Conservation (phyloP, 2,888 invertebrate species). For the Chelonus formosanus region DNA sequence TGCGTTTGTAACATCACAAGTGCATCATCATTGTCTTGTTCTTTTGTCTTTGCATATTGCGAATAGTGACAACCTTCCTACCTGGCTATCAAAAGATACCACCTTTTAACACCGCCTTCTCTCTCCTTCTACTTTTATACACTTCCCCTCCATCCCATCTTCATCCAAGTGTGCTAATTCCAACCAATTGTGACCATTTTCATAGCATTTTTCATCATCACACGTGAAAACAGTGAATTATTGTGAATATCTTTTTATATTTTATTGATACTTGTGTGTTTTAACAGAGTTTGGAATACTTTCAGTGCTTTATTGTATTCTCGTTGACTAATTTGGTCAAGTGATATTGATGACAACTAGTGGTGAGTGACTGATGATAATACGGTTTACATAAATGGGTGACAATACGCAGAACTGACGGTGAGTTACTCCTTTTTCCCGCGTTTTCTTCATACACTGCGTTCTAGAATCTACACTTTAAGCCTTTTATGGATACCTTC, state of each 20-base stretch:
- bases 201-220: too few species aligned
- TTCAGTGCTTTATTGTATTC: too few species aligned
- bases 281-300: too few species aligned
- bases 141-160: too few species aligned
- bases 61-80: neutral
- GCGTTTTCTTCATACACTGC: constrained; percentile 34
- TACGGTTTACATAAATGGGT: constrained; percentile 48
- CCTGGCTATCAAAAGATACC: neutral
- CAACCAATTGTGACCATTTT: too few species aligned
- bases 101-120: constrained; percentile 15
- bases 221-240: too few species aligned
- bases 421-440: constrained; percentile 50
- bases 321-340: too few species aligned
- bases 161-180: constrained; percentile 7
- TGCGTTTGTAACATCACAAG: too few species aligned
- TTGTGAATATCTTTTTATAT: too few species aligned
- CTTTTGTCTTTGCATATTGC: constrained; percentile 16
- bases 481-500: too few species aligned
- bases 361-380: constrained; percentile 51
- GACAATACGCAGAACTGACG: constrained; percentile 49
- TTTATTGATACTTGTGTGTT: too few species aligned
- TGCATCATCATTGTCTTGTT: neutral
- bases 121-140: constrained; percentile 3
- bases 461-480: constrained; percentile 16
- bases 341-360: constrained; percentile 32